These are phyloP conservation scores for Balearica regulorum DNA, from an alignment of 2,797 vertebrate species.

Conservation along the genomic window DNA sequence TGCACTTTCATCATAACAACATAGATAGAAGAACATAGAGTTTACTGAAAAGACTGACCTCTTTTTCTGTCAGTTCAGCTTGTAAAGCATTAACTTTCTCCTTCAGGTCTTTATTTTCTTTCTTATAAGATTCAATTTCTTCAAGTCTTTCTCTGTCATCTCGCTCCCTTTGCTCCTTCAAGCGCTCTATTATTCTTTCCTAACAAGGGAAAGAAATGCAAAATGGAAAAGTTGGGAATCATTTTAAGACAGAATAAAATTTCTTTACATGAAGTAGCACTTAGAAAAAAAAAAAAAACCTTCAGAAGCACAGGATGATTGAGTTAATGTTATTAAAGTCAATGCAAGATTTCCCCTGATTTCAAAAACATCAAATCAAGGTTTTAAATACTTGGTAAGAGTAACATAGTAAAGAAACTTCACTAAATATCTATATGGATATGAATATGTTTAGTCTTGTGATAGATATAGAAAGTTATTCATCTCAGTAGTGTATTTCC, in stretches of 20 bases:
- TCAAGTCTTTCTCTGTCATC: slow-evolving; percentile 95
- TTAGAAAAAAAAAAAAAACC: not conserved
- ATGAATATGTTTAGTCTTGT: not conserved
- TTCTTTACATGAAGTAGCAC: not conserved
- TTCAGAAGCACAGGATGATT: not conserved
- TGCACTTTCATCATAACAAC: not conserved
- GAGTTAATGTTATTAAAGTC: not conserved
- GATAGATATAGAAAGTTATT: not conserved
- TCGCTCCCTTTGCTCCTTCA: slow-evolving; percentile 96
- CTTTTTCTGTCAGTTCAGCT: slow-evolving; percentile 95
- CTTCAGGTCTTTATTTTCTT: slow-evolving; percentile 98
- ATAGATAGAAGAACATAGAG: not conserved
- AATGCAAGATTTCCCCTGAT: not conserved
- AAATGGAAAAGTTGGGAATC: not conserved
- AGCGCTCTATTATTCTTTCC: slow-evolving; percentile 98
- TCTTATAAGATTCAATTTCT: slow-evolving; percentile 94
- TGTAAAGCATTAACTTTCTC: slow-evolving; percentile 96
- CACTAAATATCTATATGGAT: not conserved
- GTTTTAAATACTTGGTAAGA: not conserved
- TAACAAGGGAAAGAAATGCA: slow-evolving; percentile 62
- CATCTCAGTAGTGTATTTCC: not conserved
- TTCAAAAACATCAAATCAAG: not conserved
- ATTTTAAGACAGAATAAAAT: not conserved
- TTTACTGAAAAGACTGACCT: slow-evolving; percentile 80
- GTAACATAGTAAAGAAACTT: not conserved